phyloP scores from a whole-genome alignment of 2,113 vertebrate species.

The Hylia prasina region DNA sequence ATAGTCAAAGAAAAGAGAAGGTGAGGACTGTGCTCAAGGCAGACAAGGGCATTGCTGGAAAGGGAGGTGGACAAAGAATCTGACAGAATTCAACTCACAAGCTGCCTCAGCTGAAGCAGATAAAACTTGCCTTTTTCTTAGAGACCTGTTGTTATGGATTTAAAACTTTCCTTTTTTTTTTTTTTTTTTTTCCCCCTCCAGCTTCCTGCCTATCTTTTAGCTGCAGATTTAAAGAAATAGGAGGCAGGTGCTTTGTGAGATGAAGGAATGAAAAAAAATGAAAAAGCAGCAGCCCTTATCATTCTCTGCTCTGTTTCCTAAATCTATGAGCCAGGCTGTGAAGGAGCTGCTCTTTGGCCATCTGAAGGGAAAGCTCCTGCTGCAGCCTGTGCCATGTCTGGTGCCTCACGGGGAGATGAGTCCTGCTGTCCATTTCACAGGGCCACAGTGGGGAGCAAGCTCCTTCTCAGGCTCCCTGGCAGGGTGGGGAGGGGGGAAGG shows the following conservation, averaged over 20 bases:
- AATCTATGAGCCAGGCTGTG: background rate
- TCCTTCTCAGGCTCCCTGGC: fast-evolving
- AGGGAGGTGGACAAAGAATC: background rate
- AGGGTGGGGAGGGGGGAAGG: background rate
- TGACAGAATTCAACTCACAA: background rate
- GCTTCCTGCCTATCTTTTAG: background rate
- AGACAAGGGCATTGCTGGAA: background rate
- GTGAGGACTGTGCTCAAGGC: background rate
- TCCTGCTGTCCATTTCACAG: fast-evolving
- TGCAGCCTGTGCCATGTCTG: fast-evolving
- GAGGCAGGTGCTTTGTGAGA: background rate
- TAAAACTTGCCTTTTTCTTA: constrained; percentile 9
- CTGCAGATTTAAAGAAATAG: background rate
- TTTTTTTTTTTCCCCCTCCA: background rate
- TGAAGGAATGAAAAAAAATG: background rate
- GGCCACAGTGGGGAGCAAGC: fast-evolving
- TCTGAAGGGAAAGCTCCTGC: fast-evolving
- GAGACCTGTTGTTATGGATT: background rate
- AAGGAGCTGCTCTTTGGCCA: background rate
- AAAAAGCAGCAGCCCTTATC: background rate
- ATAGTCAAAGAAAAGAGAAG: background rate
- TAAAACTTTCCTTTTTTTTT: background rate
- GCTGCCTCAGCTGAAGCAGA: background rate
- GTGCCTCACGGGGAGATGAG: fast-evolving
- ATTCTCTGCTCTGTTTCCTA: background rate